Base-by-base conservation (phyloP, 2,888 invertebrate genomes). In the Merodon equestris region DNA sequence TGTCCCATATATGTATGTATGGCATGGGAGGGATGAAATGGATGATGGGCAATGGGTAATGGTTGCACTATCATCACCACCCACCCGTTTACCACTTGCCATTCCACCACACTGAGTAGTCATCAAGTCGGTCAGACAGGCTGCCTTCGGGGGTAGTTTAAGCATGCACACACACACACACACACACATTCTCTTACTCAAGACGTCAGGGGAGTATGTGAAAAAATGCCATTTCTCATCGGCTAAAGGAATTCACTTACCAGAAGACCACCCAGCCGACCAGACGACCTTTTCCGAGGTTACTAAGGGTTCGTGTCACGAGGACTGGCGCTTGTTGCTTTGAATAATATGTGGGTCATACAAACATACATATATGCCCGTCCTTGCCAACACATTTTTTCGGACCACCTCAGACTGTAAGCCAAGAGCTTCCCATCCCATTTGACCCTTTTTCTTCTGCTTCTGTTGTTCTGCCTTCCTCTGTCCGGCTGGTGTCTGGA, bases 291-390 rank as follows among this genome's bases (percentile, higher is more conserved):
- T 64, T 7, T 68, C 40, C 40, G 61, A 51, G 56, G 60, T 63
- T 42, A 34, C 61, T 48, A 27, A 38, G 57, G 57, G 51, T 64
- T 72, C 27, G 27, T 42, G 60, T 58, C 1, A 14, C 53, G 3
- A 15, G 44, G 3, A 2, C 18, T 36, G 36, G 51, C 51, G 27
- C 15, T 40, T 38, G 51, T 66, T 27, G 27, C 67, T 61, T 73
- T 73, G 77, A 73, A 77, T 77, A 77, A 77, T 67, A 77, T 77
- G 67, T 77, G 72, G 77, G 77, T 77, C 73, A 77, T 68, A 48
- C 77, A 67, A 45, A 61, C 40, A 42, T 3, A 36, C 27, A 27
- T 27, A 27, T 27, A 7, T n/a, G 27, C 27, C 27, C 27, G 7
- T 7, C 27, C 27, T 27, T 4, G 7, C 7, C n/a, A 47, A 38